Evolutionary conservation across 1,140 invertebrate genomes (phyloP), one percentile per base, ranked within the genome.

Genomic region (Campodea augens): DNA sequence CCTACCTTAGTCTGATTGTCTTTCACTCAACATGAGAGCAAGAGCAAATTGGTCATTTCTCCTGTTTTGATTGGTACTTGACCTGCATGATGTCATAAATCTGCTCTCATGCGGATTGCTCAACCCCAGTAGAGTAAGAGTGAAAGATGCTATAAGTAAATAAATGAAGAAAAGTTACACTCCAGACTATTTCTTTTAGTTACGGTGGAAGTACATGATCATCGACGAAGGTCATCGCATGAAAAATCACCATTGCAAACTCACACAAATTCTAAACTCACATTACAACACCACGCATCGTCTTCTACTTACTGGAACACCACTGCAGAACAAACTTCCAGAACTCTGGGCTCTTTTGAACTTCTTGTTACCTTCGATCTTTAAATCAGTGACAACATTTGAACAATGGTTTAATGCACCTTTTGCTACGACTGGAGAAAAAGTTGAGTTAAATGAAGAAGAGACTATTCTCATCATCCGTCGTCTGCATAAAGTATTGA

Each of bases 381-480:
- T 98, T 70, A 95, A 96, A 63, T 95, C 87, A 13, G 93, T 88
- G 59, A 86, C 83, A 40, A 98, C 92, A 0, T 98, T 98, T 62
- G 95, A 98, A 58, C 92, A 98, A 62, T 98, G 93, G 93, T 98
- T 98, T 61, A 98, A 98, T 66, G 93, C 93, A 27, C 95, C 95
- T 0, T 98, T 98, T 63, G 93, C 93, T 5, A 95, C 91, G 15
- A 98, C 93, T 23, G 91, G 91, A 41, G 91, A 96, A 67, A 96
- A 95, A 59, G 91, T 98, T 21, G 95, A 98, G 61, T 59, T 98
- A 52, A 98, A 98, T 58, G 88, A 96, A 64, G 95, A 98, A 77
- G 95, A 98, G 75, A 97, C 93, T 0, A 92, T 98, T 68, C 74
- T 98, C 53, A 98, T 98, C 58, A 98, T 98, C 65, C 80, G 95